phyloP scores from a whole-genome alignment of 2,888 invertebrate species.

The Nasonia oneida region DNA sequence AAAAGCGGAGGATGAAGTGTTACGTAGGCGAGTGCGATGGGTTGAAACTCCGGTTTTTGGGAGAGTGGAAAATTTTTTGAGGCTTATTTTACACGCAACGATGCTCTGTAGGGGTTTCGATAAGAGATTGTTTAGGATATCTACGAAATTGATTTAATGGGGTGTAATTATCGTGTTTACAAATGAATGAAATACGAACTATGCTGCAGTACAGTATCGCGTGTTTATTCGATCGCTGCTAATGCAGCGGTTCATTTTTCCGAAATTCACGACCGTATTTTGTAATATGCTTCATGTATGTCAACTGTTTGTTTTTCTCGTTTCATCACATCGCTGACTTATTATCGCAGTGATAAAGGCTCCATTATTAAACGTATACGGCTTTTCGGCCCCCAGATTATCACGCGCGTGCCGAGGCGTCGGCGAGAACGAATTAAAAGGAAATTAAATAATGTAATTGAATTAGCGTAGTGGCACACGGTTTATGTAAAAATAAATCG shows the following conservation, averaged over 20 bases:
- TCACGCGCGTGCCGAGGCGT: not conserved
- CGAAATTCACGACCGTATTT: not conserved
- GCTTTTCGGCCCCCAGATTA: not conserved
- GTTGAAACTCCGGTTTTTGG: too few species aligned
- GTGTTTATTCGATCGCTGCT: not conserved
- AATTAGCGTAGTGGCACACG: not conserved
- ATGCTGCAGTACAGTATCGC: not conserved
- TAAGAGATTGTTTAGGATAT: not conserved
- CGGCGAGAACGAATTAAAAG: not conserved
- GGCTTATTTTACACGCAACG: too few species aligned
- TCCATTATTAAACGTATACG: not conserved
- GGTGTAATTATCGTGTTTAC: not conserved
- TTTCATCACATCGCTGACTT: not conserved
- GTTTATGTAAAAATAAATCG: conserved; percentile 47
- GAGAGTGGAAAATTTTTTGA: too few species aligned
- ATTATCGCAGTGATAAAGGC: not conserved
- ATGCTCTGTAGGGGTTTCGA: too few species aligned
- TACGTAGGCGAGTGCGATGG: too few species aligned
- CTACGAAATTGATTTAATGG: not conserved
- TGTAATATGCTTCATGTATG: not conserved
- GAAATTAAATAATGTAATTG: conserved; percentile 31
- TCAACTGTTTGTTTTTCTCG: not conserved
- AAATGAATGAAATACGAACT: not conserved
- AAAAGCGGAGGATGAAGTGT: not conserved
- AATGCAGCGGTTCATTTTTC: not conserved